These are phyloP conservation scores for Zelleria hepariella DNA, from an alignment of 2,888 invertebrate genomes.

Conservation along the genomic window DNA sequence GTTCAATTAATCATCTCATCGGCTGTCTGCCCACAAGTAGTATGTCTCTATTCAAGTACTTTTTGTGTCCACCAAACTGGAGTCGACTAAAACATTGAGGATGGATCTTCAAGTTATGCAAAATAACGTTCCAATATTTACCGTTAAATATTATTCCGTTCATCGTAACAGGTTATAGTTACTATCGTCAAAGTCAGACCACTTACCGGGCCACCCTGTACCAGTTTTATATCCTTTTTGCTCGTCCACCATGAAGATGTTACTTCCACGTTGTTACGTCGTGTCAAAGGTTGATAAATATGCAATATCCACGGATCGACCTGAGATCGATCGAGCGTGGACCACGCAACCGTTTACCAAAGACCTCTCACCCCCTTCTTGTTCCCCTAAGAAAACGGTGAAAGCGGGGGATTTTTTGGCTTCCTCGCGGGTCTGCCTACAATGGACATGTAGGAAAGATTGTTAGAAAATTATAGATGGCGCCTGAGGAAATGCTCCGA, in stretches of 20 bases:
- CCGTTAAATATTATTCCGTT: too few relatives aligned
- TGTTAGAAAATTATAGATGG: constrained; percentile 70
- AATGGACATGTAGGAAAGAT: constrained; percentile 50
- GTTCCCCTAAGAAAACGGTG: background rate
- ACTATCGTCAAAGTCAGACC: background rate
- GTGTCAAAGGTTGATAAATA: constrained; percentile 73
- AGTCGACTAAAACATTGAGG: too few relatives aligned
- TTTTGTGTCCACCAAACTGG: too few relatives aligned
- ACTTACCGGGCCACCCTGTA: constrained; percentile 16
- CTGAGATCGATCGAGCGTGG: constrained; percentile 63
- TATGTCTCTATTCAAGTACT: too few relatives aligned
- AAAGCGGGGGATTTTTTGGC: constrained; percentile 8
- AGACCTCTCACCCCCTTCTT: constrained; percentile 20
- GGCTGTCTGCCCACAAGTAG: too few relatives aligned
- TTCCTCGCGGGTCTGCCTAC: constrained; percentile 23
- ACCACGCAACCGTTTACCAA: constrained; percentile 28
- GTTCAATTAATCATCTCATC: too few relatives aligned
- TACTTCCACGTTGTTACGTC: constrained; percentile 61
- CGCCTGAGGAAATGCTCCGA: constrained; percentile 62
- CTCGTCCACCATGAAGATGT: constrained; percentile 54
- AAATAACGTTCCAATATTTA: too few relatives aligned
- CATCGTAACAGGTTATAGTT: too few relatives aligned
- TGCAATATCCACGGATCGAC: constrained; percentile 65
- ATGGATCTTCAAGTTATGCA: too few relatives aligned
- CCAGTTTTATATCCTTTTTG: constrained; percentile 51